A percentile compares a stretch with the other conserved stretches of the same genome.
These are phyloP conservation scores for Buceros bicornis DNA, from an alignment of 2,797 vertebrate species.

Conservation along the genomic window DNA sequence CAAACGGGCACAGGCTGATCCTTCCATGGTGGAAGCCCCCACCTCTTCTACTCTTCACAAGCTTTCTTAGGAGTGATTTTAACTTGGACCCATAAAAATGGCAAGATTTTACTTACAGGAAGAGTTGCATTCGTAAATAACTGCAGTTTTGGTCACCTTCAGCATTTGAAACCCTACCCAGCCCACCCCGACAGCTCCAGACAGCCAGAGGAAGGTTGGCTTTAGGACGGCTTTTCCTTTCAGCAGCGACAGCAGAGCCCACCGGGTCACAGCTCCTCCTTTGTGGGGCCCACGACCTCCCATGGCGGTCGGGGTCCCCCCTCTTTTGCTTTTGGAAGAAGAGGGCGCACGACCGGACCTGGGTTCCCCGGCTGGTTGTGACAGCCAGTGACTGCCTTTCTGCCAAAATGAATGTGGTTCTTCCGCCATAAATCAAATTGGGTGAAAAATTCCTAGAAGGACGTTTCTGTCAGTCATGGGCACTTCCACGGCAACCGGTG, in stretches of 20 bases:
- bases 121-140: not conserved
- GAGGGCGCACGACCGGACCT: not conserved
- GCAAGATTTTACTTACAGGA: not conserved
- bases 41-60: constrained; percentile 25
- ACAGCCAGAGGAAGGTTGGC: not conserved
- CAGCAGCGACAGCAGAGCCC: not conserved
- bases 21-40: not conserved
- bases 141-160: not conserved
- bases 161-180: not conserved
- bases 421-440: constrained; percentile 51
- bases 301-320: fast-evolving
- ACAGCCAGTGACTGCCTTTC: not conserved
- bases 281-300: not conserved
- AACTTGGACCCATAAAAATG: constrained; percentile 20
- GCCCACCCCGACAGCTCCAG: not conserved
- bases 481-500: constrained; percentile 24
- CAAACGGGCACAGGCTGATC: not conserved
- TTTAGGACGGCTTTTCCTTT: not conserved
- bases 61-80: constrained; percentile 51
- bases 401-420: constrained; percentile 44
- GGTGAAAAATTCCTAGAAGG: constrained; percentile 39
- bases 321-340: not conserved
- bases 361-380: not conserved
- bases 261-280: fast-evolving
- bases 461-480: not conserved